These are phyloP conservation scores for Alosa sapidissima DNA, from an alignment of 2,797 vertebrate genomes.

Conservation along the genomic window DNA sequence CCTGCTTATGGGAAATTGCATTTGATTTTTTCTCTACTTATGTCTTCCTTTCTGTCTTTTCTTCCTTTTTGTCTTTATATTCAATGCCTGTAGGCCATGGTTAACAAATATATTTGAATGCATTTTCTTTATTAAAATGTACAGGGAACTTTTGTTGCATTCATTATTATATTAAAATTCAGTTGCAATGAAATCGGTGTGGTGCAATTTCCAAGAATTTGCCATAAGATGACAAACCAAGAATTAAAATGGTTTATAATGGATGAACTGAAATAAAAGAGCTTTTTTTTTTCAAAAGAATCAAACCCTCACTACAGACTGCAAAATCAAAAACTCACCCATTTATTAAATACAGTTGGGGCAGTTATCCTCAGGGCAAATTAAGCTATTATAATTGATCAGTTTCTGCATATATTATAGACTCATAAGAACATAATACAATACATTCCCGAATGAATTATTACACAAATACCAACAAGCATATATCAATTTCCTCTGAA, in stretches of 20 bases:
- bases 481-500: neutral
- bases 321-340: too few relatives aligned
- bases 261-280: too few relatives aligned
- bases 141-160: conserved; percentile 10
- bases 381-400: neutral
- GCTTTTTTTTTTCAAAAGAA: too few relatives aligned
- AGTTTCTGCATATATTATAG: too few relatives aligned
- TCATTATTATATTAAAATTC: neutral
- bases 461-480: neutral
- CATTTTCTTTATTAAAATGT: neutral
- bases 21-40: conserved; percentile 18
- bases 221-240: too few relatives aligned
- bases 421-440: too few relatives aligned
- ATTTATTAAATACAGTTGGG: too few relatives aligned
- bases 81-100: neutral
- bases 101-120: conserved; percentile 4
- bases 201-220: neutral
- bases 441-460: neutral
- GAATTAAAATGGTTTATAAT: too few relatives aligned
- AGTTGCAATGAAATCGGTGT: neutral
- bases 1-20: conserved; percentile 8
- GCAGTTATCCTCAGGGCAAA: neutral
- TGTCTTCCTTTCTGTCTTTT: neutral
- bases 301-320: too few relatives aligned
- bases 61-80: conserved; percentile 1